Evolutionary conservation across 1,140 invertebrate genomes (phyloP), one percentile per base, ranked within the genome.

Genomic region (Cydia splendana): DNA sequence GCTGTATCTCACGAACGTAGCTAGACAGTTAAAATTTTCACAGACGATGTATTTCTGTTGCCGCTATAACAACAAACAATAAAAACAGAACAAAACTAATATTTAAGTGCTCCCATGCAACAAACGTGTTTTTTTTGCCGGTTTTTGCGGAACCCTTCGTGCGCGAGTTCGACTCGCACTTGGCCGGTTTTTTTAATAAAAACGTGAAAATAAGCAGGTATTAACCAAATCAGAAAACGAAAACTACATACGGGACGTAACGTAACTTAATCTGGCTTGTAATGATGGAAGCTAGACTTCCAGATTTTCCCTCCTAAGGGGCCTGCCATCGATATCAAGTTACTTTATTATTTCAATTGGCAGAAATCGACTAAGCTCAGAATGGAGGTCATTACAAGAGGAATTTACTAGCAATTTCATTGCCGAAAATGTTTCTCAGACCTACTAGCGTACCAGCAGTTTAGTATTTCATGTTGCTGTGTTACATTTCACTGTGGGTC

Each of bases 301-400:
- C 20, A 62, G 18, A 62, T 62, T 42, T 71, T 71, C 45, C 34
- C 34, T 71, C 67, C 38, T 71, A 13, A 38, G 67, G 67, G 67
- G 80, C 78, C 82, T 81, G 84, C 81, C 77, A 78, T 82, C 81
- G 80, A 77, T 79, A 80, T 79, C 80, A 78, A 78, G 74, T 78
- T 79, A 81, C 80, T 83, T 82, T 85, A 87, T 80, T 82, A 81
- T 82, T 78, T 78, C 80, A 81, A 80, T 87, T 80, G 84, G 84
- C 78, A 84, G 77, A 84, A 85, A 87, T 87, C 81, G 80, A 77
- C 83, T 81, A 65, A 81, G 71, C 76, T 76, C 77, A 65, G 75
- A 77, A 78, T 77, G 85, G 83, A 84, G 78, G 79, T 81, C 80
- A 82, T 84, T 82, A 84, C 81, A 81, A 80, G 77, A 65, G 53